Base-by-base conservation (phyloP, 2,888 invertebrate species). In the Leptinotarsa juncta region DNA sequence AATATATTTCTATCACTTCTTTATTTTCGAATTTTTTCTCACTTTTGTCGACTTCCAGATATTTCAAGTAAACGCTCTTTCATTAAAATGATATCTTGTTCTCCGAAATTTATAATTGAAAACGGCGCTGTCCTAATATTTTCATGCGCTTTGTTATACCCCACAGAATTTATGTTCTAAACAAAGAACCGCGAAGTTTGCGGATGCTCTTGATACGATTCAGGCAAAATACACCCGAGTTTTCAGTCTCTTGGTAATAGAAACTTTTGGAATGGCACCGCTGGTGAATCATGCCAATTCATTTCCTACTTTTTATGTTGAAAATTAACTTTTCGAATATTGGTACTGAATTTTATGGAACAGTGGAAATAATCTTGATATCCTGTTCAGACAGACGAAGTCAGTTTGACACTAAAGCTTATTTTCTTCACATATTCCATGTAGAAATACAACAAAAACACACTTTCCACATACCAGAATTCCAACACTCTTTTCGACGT, bases 241-340 rank as follows among this genome's bases (percentile, higher is more conserved):
- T 62, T 62, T 62, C 26, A 26, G 26, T 4, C 7, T 62, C 32
- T 42, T 32, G 67, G 57, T 73, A 70, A 73, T 70, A 62, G 50
- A 66, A 73, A 73, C 66, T 73, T 73, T 73, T 73, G 60, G 73
- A 73, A 73, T 73, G 66, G 66, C 55, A 57, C 20, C 18, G 55
- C 57, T 70, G 48, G 69, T 70, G 57, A 73, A 65, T 69, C 66
- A 70, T 73, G 42, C 57, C 73, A 69, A 73, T 73, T 70, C 49
- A 55, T 66, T 73, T 70, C 48, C 68, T 26, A 26, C 4, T 57
- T 18, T 68, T 68, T 67, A 53, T 53, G 16, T 15, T n/a, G n/a
- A 51, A 62, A 62, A 57, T 57, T 20, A 26, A 57, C 57, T 23
- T 26, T 57, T 15, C 4, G 57, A 51, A 14, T 23, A 20, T 10